Evolutionary conservation across 2,113 vertebrate genomes (phyloP).

Genomic region (Crotalus viridis): DNA sequence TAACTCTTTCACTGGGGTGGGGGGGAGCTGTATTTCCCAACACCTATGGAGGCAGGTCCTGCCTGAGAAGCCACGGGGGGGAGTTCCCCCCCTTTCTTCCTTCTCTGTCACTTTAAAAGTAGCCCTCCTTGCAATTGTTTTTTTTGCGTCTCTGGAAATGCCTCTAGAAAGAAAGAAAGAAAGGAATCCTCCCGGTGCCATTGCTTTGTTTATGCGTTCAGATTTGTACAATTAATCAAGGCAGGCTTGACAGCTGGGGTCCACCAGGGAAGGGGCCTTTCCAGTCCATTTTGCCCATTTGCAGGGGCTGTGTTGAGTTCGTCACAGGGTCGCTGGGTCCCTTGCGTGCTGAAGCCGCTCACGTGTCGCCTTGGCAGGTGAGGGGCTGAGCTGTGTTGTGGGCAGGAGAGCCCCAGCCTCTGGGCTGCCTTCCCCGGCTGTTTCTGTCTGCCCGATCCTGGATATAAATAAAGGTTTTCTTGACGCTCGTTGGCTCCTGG

Average conservation of each 20-base stretch:
- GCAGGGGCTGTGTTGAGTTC: background rate
- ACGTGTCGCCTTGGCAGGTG: background rate
- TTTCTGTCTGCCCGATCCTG: constrained; percentile 49
- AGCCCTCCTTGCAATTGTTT: background rate
- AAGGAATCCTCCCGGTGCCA: too few relatives aligned
- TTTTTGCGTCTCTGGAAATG: background rate
- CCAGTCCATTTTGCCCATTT: background rate
- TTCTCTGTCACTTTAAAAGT: background rate
- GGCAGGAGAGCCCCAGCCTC: constrained; percentile 38
- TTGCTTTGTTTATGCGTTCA: background rate
- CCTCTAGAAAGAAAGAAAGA: background rate
- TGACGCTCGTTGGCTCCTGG: constrained; percentile 67
- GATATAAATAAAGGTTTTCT: constrained; percentile 70
- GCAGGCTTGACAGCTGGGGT: background rate
- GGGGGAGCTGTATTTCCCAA: background rate
- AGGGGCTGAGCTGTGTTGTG: constrained; percentile 40
- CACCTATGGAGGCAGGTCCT: background rate
- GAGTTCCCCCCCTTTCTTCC: background rate
- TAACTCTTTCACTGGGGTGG: too few relatives aligned
- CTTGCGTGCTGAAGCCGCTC: background rate
- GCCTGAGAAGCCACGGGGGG: background rate
- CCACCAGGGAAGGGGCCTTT: background rate
- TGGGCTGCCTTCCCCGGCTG: too few relatives aligned
- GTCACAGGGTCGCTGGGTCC: background rate
- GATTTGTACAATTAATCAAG: too few relatives aligned